Base-by-base conservation (phyloP, 1,140 invertebrate species). In the Hypothenemus hampei region DNA sequence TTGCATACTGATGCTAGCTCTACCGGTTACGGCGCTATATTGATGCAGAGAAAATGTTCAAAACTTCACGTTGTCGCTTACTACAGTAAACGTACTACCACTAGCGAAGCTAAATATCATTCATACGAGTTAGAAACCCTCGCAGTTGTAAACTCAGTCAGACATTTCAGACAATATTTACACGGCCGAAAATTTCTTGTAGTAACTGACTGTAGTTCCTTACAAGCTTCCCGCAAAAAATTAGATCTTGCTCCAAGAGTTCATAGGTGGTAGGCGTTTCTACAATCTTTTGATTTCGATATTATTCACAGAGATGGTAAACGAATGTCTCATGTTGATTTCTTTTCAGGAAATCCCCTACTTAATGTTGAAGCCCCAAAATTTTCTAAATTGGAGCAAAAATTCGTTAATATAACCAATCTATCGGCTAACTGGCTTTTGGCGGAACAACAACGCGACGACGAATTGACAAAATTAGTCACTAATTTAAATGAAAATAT, bases 201-300 rank as follows among this genome's bases (percentile, higher is more conserved):
- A 8, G 39, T 67, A 45, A 71, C 54, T 1, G 64, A 70, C 57
- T 71, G 69, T 22, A 69, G 65, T 39, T 73, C 37, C 29, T 62
- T 64, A 52, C 69, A 52, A 63, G 63, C 57, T 57, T 61, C 65
- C 1, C 11, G 23, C 50, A 66, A 60, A 56, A 68, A 65, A 61
- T 61, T 59, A 61, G 54, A 69, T 59, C 60, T 72, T 53, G 58
- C 51, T 0, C 68, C 71, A 0, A 39, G 69, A 18, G 68, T 63
- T 2, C 61, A 69, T 41, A 44, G 66, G n/a, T 72, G 68, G 65
- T 71, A 67, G 65, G 53, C 63, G 4, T 66, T 41, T 57, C 48
- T 69, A 53, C 64, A 71, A 56, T 18, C 57, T 7, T 66, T 66
- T 19, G 59, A 68, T 29, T 68, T 69, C 22, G 15, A 43, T 7